Percentiles rank a stretch among this genome's conserved stretches.
Evolutionary conservation across 2,113 vertebrate species (phyloP).

Genomic region (Chlamydotis undulata): DNA sequence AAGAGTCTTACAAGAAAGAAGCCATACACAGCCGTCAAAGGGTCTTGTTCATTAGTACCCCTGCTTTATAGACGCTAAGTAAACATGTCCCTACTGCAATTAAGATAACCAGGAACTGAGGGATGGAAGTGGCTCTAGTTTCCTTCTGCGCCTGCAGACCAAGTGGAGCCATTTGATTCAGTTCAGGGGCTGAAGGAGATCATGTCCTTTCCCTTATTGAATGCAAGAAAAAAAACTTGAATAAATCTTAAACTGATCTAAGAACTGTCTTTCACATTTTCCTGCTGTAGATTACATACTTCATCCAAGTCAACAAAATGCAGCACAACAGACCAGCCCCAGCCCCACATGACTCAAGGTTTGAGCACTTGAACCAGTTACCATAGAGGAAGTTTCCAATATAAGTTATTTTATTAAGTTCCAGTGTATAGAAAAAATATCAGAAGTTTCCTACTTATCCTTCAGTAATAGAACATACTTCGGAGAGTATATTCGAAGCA

Average conservation of each 20-base stretch:
- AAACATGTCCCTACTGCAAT: not conserved
- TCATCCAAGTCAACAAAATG: not conserved
- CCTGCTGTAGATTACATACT: not conserved
- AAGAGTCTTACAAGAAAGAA: not conserved
- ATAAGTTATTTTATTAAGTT: not conserved
- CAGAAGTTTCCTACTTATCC: not conserved
- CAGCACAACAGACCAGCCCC: not conserved
- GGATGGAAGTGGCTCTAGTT: not conserved
- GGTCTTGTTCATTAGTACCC: not conserved
- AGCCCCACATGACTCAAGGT: not conserved
- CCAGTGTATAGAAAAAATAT: not conserved
- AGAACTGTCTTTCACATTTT: not conserved
- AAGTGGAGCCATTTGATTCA: not conserved
- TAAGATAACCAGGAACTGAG: not conserved
- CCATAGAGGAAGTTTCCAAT: not conserved
- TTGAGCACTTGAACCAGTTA: not conserved
- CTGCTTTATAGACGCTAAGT: not conserved
- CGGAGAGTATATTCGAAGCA: not conserved
- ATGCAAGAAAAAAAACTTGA: not conserved
- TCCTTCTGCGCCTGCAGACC: not conserved
- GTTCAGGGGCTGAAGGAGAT: not conserved
- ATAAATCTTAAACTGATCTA: not conserved
- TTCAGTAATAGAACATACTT: not conserved
- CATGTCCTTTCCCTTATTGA: accelerated
- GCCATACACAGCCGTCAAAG: not conserved